These are phyloP conservation scores for Bombus superbus DNA, from an alignment of 1,140 invertebrate genomes.

Conservation along the genomic window DNA sequence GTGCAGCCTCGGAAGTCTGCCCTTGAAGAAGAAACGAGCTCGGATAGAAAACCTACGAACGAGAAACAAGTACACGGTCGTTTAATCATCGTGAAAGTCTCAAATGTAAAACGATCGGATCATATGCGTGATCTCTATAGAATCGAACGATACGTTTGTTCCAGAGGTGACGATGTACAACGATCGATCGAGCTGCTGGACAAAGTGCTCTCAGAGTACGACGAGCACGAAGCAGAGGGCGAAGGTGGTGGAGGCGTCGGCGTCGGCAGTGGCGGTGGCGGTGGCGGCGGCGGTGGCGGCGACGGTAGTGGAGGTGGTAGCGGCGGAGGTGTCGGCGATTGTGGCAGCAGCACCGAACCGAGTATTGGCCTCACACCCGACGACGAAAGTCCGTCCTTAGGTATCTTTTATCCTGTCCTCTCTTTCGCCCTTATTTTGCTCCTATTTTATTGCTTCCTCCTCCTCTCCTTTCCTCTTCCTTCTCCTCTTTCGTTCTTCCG, in stretches of 20 bases:
- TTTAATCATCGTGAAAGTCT: too few relatives aligned
- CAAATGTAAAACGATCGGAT: background rate
- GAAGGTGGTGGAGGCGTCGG: conserved; percentile 71
- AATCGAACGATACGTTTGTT: conserved; percentile 82
- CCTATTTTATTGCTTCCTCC: background rate
- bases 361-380: conserved; percentile 83
- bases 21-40: too few relatives aligned
- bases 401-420: conserved; percentile 63
- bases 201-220: conserved; percentile 93
- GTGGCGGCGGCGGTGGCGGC: conserved; percentile 81
- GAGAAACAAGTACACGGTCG: too few relatives aligned
- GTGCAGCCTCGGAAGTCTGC: too few relatives aligned
- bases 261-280: conserved; percentile 70
- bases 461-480: background rate
- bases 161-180: conserved; percentile 91
- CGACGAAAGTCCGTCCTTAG: conserved; percentile 89
- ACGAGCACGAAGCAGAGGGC: conserved; percentile 87
- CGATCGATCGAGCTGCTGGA: conserved; percentile 92
- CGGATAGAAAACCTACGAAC: too few relatives aligned
- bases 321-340: conserved; percentile 78
- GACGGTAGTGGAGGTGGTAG: conserved; percentile 73
- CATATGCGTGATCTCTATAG: conserved; percentile 75
- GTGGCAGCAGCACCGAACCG: conserved; percentile 82
- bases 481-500: background rate
- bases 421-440: background rate